A percentile compares a stretch with the other conserved stretches of the same genome.
phyloP scores from a whole-genome alignment of 2,888 invertebrate species.

The Hartigia nigra region DNA sequence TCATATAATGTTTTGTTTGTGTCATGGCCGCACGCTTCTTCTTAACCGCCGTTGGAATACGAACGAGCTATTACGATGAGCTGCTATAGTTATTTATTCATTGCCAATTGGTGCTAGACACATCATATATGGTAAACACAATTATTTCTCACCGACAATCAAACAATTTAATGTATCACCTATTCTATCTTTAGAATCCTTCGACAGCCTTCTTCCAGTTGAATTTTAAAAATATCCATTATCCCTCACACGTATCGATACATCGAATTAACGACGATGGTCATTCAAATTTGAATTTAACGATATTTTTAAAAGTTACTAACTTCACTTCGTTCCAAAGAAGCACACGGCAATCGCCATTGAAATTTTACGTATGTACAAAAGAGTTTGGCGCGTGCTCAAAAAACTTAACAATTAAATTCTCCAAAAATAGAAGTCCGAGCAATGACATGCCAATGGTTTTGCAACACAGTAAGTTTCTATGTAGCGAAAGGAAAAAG shows the following conservation, averaged over 20 bases:
- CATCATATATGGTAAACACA: background rate
- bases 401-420: background rate
- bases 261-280: background rate
- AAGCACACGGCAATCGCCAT: background rate
- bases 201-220: background rate
- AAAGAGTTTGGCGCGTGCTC: background rate
- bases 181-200: background rate
- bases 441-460: background rate
- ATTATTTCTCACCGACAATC: background rate
- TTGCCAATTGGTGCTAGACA: background rate
- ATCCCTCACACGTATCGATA: background rate
- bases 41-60: constrained; percentile 37
- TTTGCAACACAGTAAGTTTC: background rate
- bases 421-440: background rate
- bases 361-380: background rate
- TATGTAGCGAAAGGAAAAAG: background rate
- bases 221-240: background rate
- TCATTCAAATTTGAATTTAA: background rate
- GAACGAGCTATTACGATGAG: constrained; percentile 29
- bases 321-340: background rate
- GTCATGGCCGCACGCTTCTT: constrained; percentile 41
- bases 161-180: background rate
- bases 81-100: constrained; percentile 9
- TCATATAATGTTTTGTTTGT: constrained; percentile 20
- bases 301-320: background rate